phyloP scores from a whole-genome alignment of 2,113 vertebrate genomes.

The Apeltes quadracus region DNA sequence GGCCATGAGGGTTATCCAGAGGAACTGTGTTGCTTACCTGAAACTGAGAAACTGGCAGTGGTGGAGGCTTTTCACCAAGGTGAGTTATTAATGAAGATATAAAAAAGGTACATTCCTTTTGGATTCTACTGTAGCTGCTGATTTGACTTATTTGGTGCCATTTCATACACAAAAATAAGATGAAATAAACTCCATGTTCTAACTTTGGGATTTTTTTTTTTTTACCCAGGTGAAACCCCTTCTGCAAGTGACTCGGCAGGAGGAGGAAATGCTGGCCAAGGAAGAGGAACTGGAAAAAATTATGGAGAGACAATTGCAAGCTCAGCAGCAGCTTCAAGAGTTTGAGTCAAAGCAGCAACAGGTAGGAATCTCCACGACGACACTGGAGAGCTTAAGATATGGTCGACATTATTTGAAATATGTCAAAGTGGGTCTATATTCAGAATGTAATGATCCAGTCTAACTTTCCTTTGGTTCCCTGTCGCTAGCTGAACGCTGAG shows the following conservation, averaged over 20 bases:
- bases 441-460: background rate
- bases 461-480: background rate
- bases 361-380: constrained; percentile 68
- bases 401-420: background rate
- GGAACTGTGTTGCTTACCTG: constrained; percentile 97
- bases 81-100: constrained; percentile 50
- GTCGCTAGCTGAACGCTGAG: constrained; percentile 85
- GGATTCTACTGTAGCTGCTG: too few species aligned
- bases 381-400: background rate
- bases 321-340: constrained; percentile 87
- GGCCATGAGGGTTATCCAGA: constrained; percentile 97
- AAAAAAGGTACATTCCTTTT: too few species aligned
- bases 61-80: constrained; percentile 99
- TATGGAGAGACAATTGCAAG: constrained; percentile 86
- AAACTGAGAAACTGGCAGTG: constrained; percentile 99
- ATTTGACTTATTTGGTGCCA: background rate
- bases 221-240: constrained; percentile 91
- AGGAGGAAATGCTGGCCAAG: constrained; percentile 95
- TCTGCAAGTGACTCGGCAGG: constrained; percentile 93
- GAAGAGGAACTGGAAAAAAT: constrained; percentile 92
- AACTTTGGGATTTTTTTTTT: background rate
- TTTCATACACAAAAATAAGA: background rate
- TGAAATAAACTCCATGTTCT: background rate
- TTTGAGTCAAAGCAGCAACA: constrained; percentile 87
- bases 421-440: background rate